A percentile compares a stretch with the other conserved stretches of the same genome.
Evolutionary conservation across 2,113 vertebrate genomes (phyloP).

Genomic region (Bufo bufo): DNA sequence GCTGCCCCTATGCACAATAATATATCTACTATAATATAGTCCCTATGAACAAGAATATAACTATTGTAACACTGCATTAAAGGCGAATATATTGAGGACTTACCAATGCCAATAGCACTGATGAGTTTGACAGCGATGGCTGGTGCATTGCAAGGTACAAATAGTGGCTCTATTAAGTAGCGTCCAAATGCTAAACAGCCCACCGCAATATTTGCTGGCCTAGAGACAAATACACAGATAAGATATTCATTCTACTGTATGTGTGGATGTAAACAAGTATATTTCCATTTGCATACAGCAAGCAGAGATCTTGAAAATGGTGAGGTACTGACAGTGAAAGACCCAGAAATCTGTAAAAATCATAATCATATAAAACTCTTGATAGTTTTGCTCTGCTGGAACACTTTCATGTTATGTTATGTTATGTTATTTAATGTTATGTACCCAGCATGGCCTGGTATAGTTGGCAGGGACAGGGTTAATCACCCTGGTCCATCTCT

Average conservation of each 20-base stretch:
- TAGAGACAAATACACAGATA: constrained; percentile 58
- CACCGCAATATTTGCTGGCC: constrained; percentile 81
- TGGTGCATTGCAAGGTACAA: constrained; percentile 79
- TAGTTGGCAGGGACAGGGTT: too few relatives aligned
- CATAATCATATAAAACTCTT: neutral
- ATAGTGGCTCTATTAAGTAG: constrained; percentile 84
- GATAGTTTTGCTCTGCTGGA: neutral
- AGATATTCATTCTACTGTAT: neutral
- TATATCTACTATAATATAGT: constrained; percentile 5
- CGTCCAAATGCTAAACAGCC: constrained; percentile 83
- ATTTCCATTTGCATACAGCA: neutral
- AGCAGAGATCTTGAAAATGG: neutral
- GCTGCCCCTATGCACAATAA: neutral
- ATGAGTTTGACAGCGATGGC: constrained; percentile 74
- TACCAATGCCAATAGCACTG: constrained; percentile 80
- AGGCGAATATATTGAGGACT: constrained; percentile 65
- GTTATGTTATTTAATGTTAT: too few relatives aligned
- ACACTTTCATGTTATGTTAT: too few relatives aligned
- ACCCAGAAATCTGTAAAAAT: neutral
- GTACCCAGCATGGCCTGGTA: too few relatives aligned
- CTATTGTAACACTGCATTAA: neutral
- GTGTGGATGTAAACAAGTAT: neutral
- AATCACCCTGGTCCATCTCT: too few relatives aligned
- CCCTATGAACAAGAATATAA: neutral
- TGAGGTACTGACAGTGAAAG: neutral